These are phyloP conservation scores for Oncorhynchus kisutch DNA, from an alignment of 2,113 vertebrate genomes.

Conservation along the genomic window DNA sequence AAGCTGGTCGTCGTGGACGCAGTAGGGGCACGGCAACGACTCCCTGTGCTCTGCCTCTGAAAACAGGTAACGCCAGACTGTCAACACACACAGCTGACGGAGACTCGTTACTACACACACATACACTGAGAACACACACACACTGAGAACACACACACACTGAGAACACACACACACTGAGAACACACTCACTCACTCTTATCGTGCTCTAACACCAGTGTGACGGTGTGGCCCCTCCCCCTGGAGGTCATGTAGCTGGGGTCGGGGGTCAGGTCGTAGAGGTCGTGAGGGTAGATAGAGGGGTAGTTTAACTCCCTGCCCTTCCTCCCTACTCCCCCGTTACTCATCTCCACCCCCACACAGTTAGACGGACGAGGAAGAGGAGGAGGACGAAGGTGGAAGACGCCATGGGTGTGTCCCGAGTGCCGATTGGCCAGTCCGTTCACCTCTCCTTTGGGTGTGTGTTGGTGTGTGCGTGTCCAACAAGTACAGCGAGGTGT, in stretches of 20 bases:
- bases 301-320: constrained; percentile 86
- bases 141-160: too few relatives aligned
- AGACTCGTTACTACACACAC: neutral
- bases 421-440: constrained; percentile 71
- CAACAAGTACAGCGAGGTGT: neutral
- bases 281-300: constrained; percentile 82
- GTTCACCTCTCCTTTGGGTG: constrained; percentile 59
- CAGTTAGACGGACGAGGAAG: constrained; percentile 35
- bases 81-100: constrained; percentile 56
- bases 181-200: too few relatives aligned
- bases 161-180: too few relatives aligned
- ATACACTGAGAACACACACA: too few relatives aligned
- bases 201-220: too few relatives aligned
- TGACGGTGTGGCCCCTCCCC: too few relatives aligned
- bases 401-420: constrained; percentile 76
- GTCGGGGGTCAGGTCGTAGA: constrained; percentile 34
- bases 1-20: constrained; percentile 55
- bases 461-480: constrained; percentile 1
- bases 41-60: constrained; percentile 57
- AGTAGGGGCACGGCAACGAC: constrained; percentile 52
- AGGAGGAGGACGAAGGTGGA: constrained; percentile 71
- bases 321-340: constrained; percentile 64
- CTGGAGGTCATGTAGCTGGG: too few relatives aligned
- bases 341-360: constrained; percentile 27
- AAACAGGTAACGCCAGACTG: constrained; percentile 34